phyloP scores from a whole-genome alignment of 2,888 invertebrate species.

The Lissocephala sabroskyi region DNA sequence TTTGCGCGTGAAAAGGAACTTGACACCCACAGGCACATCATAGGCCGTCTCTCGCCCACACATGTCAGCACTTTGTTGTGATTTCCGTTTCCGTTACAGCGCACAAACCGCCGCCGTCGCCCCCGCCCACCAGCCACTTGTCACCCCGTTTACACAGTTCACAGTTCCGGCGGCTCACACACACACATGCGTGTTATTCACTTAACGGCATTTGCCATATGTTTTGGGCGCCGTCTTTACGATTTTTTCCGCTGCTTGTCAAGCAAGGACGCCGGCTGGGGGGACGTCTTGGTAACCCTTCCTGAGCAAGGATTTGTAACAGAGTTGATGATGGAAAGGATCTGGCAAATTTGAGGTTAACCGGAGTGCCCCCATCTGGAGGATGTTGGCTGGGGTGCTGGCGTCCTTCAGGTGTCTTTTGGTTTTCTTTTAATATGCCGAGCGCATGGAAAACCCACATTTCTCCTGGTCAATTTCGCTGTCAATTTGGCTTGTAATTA shows the following conservation, averaged over 20 bases:
- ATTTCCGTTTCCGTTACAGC: conserved; percentile 66
- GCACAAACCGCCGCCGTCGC: conserved; percentile 2
- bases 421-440: conserved; percentile 52
- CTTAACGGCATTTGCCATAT: conserved; percentile 56
- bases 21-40: conserved; percentile 29
- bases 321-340: too few relatives aligned
- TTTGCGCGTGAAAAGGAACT: conserved; percentile 66
- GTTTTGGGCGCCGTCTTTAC: conserved; percentile 29
- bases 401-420: conserved; percentile 7
- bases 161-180: neutral
- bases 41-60: conserved; percentile 17
- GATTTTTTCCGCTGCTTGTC: too few relatives aligned
- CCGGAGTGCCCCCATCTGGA: too few relatives aligned
- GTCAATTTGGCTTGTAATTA: conserved; percentile 66
- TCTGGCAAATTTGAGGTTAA: too few relatives aligned
- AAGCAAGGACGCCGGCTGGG: conserved; percentile 29
- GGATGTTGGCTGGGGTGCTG: too few relatives aligned
- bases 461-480: conserved; percentile 59
- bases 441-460: conserved; percentile 61
- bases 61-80: conserved; percentile 69
- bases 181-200: too few relatives aligned
- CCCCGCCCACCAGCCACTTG: conserved; percentile 1
- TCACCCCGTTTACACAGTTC: conserved; percentile 8
- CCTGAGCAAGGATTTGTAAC: too few relatives aligned
- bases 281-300: too few relatives aligned